A percentile compares a stretch with the other conserved stretches of the same genome.
Evolutionary conservation across 2,888 invertebrate genomes (phyloP).

Genomic region (Aethes cnicana): DNA sequence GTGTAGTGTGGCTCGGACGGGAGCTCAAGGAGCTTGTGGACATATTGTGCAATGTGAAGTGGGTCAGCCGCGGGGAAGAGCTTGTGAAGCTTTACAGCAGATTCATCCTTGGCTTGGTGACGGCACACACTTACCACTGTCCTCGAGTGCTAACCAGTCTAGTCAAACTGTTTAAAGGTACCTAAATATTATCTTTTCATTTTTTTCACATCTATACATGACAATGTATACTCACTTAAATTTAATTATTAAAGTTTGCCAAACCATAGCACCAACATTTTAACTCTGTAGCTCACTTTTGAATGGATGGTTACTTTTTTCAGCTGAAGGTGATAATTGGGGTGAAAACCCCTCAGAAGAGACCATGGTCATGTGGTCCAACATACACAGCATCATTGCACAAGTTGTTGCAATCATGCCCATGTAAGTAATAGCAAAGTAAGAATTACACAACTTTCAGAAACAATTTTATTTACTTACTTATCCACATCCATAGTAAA

Average conservation of each 20-base stretch:
- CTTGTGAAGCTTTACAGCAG: slow-evolving; percentile 59
- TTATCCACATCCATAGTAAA: too few species aligned
- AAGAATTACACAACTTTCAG: too few species aligned
- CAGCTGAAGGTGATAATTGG: slow-evolving; percentile 81
- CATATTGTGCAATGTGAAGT: slow-evolving; percentile 62
- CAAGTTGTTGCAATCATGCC: slow-evolving; percentile 76
- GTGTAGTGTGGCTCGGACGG: slow-evolving; percentile 65
- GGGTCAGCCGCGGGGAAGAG: slow-evolving; percentile 58
- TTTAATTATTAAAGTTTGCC: too few species aligned
- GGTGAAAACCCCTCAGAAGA: slow-evolving; percentile 81
- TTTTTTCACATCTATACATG: too few species aligned
- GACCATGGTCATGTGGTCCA: slow-evolving; percentile 80
- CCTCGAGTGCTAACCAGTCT: slow-evolving; percentile 60
- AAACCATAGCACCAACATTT: too few species aligned
- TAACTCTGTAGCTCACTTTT: too few species aligned
- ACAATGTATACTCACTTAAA: too few species aligned
- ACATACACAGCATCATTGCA: slow-evolving; percentile 83
- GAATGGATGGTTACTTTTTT: slow-evolving; percentile 41
- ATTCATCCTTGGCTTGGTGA: slow-evolving; percentile 65
- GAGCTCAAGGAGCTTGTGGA: slow-evolving; percentile 67
- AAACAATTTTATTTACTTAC: too few species aligned
- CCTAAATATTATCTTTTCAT: background rate
- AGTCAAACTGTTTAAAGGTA: slow-evolving; percentile 71
- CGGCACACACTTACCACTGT: slow-evolving; percentile 74
- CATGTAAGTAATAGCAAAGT: slow-evolving; percentile 71